Base-by-base conservation (phyloP, 2,113 vertebrate species). In the Anoura caudifer region DNA sequence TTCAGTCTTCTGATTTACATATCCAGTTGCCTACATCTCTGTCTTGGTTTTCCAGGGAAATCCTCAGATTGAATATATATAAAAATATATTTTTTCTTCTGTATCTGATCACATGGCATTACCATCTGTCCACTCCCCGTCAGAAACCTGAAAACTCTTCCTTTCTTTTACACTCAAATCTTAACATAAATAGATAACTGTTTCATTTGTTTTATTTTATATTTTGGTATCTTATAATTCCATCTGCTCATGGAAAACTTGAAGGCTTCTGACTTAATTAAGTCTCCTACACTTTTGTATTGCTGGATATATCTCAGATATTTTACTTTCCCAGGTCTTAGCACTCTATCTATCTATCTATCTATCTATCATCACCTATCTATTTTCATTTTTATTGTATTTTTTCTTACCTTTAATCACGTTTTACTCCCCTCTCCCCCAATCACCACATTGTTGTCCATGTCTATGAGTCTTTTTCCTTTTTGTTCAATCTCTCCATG, bases 31-130 rank as follows among this genome's bases (percentile, higher is more conserved):
- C 69, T 75, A 52, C 22, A 70, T 76, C 12, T 61, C 15, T 95
- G 67, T 86, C 38, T 81, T 73, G 88, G 41, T 38, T 86, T 94
- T 94, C 69, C 45, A 56, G 28, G 92, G 75, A 94, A 94, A 95
- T 75, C 87, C 85, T 86, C 36, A 41, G 75, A 76, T 65, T 82
- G 45, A 76, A 22, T 61, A 61, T 63, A 26, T 50, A 63, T 56
- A 72, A 47, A 85, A 86, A 54, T 89, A 86, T 41, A 67, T 52
- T 90, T 90, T 95, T n/a, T 56, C 33, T 93, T 52, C 38, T 65
- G 28, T 47, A 26, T 65, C 75, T 72, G 79, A 90, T 17, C 89
- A 90, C 52, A 33, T 92, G 61, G 61, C 45, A 59, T 41, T 72
- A 7, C 79, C 81, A 90, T 90, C 81, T 93, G 92, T 83, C 87